Percentiles rank a stretch among this genome's conserved stretches.
These are phyloP conservation scores for Grallaria varia DNA, from an alignment of 2,113 vertebrate species.

Conservation along the genomic window DNA sequence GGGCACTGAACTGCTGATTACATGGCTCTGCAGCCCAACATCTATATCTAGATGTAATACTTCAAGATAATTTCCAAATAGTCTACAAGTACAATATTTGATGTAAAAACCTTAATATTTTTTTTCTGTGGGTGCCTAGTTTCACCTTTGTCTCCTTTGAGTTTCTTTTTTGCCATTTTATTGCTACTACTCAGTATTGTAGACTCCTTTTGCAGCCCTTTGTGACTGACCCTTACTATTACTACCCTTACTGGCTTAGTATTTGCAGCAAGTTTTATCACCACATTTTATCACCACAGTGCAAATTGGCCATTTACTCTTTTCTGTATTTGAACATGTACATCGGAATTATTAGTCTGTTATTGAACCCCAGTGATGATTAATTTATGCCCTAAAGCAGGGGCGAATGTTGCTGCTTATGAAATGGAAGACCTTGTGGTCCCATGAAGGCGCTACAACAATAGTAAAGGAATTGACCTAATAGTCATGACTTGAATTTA, in stretches of 20 bases:
- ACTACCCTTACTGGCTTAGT: background rate
- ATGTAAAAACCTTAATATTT: background rate
- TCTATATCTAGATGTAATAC: background rate
- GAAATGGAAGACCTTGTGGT: background rate
- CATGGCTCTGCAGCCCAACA: background rate
- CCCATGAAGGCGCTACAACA: background rate
- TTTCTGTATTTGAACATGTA: background rate
- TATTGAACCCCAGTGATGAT: background rate
- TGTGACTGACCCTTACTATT: constrained; percentile 17
- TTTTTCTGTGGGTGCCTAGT: background rate
- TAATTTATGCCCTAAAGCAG: background rate
- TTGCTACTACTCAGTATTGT: background rate
- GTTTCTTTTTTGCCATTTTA: background rate
- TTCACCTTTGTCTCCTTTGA: background rate
- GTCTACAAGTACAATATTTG: background rate
- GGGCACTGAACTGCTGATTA: background rate
- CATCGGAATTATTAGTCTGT: background rate
- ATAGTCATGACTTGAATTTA: background rate
- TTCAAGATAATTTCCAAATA: background rate
- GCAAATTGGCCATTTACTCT: background rate
- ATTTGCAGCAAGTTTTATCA: constrained; percentile 18
- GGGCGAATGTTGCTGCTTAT: background rate
- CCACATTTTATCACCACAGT: background rate
- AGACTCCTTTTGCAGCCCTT: background rate
- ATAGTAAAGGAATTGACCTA: background rate